Conservation (phyloP, 2,797 vertebrate genomes). For the Loris lydekkerianus region DNA sequence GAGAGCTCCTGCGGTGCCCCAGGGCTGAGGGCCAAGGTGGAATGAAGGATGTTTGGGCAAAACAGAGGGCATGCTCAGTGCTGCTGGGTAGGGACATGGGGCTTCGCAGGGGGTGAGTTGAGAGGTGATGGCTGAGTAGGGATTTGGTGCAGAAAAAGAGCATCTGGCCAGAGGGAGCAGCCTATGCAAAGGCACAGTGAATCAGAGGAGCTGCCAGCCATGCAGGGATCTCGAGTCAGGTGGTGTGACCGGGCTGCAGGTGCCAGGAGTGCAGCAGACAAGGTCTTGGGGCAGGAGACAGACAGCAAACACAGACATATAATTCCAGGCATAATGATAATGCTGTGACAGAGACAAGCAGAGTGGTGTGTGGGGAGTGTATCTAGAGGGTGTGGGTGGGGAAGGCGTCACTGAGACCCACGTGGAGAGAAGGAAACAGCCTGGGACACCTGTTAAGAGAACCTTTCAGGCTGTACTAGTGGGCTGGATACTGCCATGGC, state of each 20-base stretch:
- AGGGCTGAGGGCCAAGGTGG: not conserved
- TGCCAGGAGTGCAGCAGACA: not conserved
- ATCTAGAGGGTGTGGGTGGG: too few relatives aligned
- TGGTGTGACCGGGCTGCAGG: fast-evolving
- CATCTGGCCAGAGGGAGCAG: not conserved
- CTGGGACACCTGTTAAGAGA: not conserved
- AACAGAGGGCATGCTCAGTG: fast-evolving
- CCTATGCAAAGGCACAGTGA: not conserved
- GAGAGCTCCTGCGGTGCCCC: not conserved
- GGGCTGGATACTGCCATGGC: not conserved
- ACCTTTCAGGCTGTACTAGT: not conserved
- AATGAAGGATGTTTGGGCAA: fast-evolving
- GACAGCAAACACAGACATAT: not conserved
- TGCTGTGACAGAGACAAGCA: not conserved
- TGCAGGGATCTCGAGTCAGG: not conserved
- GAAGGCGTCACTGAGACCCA: not conserved
- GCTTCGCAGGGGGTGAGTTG: not conserved
- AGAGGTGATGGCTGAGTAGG: not conserved
- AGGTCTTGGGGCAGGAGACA: not conserved
- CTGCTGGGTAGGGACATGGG: not conserved
- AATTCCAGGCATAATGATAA: not conserved
- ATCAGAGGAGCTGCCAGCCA: not conserved
- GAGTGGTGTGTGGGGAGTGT: fast-evolving
- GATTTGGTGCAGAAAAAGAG: not conserved
- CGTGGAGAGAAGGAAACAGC: not conserved